Conservation (phyloP, 2,888 invertebrate genomes). For the Calliopum simillimum region DNA sequence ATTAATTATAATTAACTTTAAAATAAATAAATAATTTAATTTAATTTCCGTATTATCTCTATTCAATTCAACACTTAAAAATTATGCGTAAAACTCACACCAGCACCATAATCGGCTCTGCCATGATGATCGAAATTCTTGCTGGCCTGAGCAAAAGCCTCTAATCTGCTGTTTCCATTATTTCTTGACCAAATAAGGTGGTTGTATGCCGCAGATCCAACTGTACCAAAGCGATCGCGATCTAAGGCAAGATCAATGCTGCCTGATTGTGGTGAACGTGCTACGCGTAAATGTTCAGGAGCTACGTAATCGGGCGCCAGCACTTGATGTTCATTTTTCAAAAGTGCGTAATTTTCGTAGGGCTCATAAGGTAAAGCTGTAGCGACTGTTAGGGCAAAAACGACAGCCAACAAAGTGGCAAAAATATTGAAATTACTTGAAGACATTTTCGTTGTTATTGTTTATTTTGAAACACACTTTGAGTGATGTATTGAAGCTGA, state of each 20-base stretch:
- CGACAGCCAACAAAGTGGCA: too few relatives aligned
- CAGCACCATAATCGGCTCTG: conserved; percentile 49
- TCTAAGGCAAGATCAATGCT: conserved; percentile 41
- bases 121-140: conserved; percentile 49
- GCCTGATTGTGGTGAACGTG: conserved; percentile 48
- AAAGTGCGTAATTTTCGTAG: conserved; percentile 56
- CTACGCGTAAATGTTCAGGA: conserved; percentile 34
- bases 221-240: conserved; percentile 49
- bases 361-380: too few relatives aligned
- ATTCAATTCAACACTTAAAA: too few relatives aligned
- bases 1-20: too few relatives aligned
- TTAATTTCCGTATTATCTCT: too few relatives aligned
- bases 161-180: conserved; percentile 51
- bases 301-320: conserved; percentile 62
- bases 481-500: too few relatives aligned
- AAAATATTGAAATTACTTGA: too few relatives aligned
- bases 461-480: too few relatives aligned
- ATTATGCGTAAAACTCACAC: conserved; percentile 10
- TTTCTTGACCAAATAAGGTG: conserved; percentile 52
- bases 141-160: conserved; percentile 54
- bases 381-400: too few relatives aligned
- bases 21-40: too few relatives aligned
- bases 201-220: conserved; percentile 50
- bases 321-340: conserved; percentile 76
- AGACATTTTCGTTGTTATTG: too few relatives aligned